A percentile compares a stretch with the other conserved stretches of the same genome.
Evolutionary conservation across 2,888 invertebrate genomes (phyloP).

Genomic region (Hypena proboscidalis): DNA sequence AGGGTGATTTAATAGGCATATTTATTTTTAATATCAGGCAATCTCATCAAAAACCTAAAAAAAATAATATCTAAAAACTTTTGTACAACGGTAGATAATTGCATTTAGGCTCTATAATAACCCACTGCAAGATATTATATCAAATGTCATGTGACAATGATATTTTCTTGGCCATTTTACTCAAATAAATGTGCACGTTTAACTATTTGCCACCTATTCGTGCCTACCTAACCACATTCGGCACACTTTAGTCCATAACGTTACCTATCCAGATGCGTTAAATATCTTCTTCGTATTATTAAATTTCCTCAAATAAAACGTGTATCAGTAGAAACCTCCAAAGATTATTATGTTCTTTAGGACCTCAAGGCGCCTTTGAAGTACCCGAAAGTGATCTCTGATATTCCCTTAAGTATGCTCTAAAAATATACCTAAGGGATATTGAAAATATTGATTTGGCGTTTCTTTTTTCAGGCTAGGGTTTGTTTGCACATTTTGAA

Average conservation of each 20-base stretch:
- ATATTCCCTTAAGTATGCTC: conserved; percentile 47
- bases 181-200: too few relatives aligned
- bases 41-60: too few relatives aligned
- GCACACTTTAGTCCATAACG: too few relatives aligned
- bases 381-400: conserved; percentile 43
- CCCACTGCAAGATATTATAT: too few relatives aligned
- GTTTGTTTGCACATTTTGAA: conserved; percentile 32
- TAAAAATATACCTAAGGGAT: conserved; percentile 42
- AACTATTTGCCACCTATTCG: too few relatives aligned
- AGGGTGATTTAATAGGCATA: too few relatives aligned
- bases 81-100: too few relatives aligned
- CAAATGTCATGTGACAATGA: too few relatives aligned
- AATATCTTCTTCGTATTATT: conserved; percentile 47
- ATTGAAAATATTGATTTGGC: conserved; percentile 43
- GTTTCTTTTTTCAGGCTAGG: conserved; percentile 19
- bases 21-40: too few relatives aligned
- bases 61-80: too few relatives aligned
- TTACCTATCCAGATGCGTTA: conserved; percentile 39
- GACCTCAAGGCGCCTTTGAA: conserved; percentile 43
- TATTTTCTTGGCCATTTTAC: too few relatives aligned
- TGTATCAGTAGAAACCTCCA: conserved; percentile 39
- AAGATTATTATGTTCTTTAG: conserved; percentile 47
- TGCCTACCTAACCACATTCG: conserved; percentile 7
- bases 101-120: too few relatives aligned
- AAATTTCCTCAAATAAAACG: conserved; percentile 52